Base-by-base conservation (phyloP, 2,797 vertebrate species). In the Tokudaia tokunoshimensis region DNA sequence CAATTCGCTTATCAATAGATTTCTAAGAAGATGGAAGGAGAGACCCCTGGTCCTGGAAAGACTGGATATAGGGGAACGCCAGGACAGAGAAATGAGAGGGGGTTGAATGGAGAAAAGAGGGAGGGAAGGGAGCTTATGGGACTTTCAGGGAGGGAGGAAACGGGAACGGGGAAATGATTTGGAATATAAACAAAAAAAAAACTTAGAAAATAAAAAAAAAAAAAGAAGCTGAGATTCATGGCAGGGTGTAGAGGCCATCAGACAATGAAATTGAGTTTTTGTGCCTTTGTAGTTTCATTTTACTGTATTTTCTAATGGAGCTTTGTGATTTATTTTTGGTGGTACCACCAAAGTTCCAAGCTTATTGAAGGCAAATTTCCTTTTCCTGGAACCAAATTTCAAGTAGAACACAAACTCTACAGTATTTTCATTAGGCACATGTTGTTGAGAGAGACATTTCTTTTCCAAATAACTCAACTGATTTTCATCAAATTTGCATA, bases 371-470 rank as follows among this genome's bases (percentile, higher is more conserved):
- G n/a, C n/a, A 92, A 92, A 84, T 29, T 95, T 15, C 26, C 84
- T 92, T 94, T 80, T 47, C 67, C 50, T 79, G 34, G 82, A 95
- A 81, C 11, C 19, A n/a, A 93, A 52, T 72, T 95, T 19, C 74
- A 92, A 91, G 24, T 8, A 61, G n/a, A 91, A 17, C 88, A 90
- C 76, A 37, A 86, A 89, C n/a, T 1, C n/a, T 72, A 87, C 15
- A 44, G 10, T 87, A 83, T 80, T 95, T 95, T 96, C 74, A 91
- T 78, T 79, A 93, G 92, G 44, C 1, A 15, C 0, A 50, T 3
- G 76, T 93, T 80, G 57, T 47, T 78, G 29, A 67, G 76, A 86
- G 80, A 65, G 4, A 72, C 34, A 81, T 47, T 88, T 94, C 15
- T 87, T 11, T 52, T 59, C 92, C 72, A 93, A 72, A 37, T 83